These are phyloP conservation scores for Pseudomyrmex cubaensis DNA, from an alignment of 1,140 invertebrate genomes.

Conservation along the genomic window DNA sequence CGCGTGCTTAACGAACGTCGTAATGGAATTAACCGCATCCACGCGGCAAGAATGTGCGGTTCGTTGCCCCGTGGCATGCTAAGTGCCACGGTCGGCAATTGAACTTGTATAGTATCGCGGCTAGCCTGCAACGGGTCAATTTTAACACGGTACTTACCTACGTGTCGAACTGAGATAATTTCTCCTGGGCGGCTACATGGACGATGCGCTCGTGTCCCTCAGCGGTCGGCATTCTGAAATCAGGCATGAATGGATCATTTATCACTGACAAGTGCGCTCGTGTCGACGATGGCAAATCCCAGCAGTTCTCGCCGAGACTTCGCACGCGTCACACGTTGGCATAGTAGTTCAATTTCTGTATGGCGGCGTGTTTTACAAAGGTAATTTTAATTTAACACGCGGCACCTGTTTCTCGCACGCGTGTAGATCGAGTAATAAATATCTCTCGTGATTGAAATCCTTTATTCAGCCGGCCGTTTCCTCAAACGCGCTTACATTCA, in stretches of 20 bases:
- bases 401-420: too few species aligned
- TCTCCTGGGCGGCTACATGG: slow-evolving; percentile 41
- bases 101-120: slow-evolving; percentile 21
- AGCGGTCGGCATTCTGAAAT: slow-evolving; percentile 54
- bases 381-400: background rate
- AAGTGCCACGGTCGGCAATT: slow-evolving; percentile 46
- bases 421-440: too few species aligned
- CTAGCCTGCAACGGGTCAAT: slow-evolving; percentile 3
- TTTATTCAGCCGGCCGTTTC: too few species aligned
- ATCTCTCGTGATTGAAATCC: too few species aligned
- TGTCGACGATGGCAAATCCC: background rate
- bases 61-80: slow-evolving; percentile 33
- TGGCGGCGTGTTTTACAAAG: background rate
- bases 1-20: slow-evolving; percentile 50
- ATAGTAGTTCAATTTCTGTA: background rate
- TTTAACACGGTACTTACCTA: slow-evolving; percentile 53
- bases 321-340: too few species aligned
- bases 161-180: slow-evolving; percentile 55
- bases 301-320: background rate
- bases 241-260: slow-evolving; percentile 23
- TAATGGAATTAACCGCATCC: slow-evolving; percentile 49
- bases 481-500: background rate
- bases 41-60: slow-evolving; percentile 53
- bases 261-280: background rate
- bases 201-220: slow-evolving; percentile 18